These are phyloP conservation scores for Chondrilla cf. caribensis DNA, from an alignment of 37 sponge, comb jelly and placozoan species.

Conservation along the genomic window DNA sequence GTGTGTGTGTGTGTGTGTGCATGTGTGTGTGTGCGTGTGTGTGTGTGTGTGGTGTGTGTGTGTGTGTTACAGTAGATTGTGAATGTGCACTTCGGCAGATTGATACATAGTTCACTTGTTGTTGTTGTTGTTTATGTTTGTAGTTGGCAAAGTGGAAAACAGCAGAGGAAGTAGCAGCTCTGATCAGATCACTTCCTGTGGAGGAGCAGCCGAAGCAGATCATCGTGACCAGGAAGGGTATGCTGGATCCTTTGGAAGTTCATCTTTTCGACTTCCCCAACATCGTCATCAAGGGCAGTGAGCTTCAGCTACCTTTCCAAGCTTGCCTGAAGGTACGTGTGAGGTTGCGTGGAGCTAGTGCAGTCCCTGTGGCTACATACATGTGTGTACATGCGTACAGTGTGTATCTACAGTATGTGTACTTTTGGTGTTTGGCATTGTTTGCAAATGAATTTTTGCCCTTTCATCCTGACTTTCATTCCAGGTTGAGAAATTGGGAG, in stretches of 20 bases:
- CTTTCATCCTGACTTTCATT: not conserved
- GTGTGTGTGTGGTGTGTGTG: not conserved
- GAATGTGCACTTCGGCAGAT: not conserved
- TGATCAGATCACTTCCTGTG: conserved; percentile 98
- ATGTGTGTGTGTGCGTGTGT: not conserved
- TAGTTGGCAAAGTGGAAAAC: conserved; percentile 99
- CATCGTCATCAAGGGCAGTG: conserved; percentile 99
- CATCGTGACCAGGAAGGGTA: conserved; percentile 98
- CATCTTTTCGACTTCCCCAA: conserved; percentile 99
- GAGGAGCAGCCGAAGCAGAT: conserved; percentile 99
- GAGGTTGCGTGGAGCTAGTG: not conserved
- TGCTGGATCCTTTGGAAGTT: conserved; percentile 99
- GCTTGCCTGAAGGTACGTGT: conserved; percentile 89
- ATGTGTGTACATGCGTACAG: not conserved
- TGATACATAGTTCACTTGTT: not conserved
- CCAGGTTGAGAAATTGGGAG: conserved; percentile 97
- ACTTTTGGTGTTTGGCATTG: too few relatives aligned
- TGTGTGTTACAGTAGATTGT: not conserved
- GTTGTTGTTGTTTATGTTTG: not conserved
- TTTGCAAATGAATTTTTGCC: not conserved
- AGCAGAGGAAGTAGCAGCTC: conserved; percentile 98
- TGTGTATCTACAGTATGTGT: too few relatives aligned
- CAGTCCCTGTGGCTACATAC: too few relatives aligned
- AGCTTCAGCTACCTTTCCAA: conserved; percentile 99
- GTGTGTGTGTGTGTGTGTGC: not conserved